Conservation (phyloP, 2,113 vertebrate genomes). For the Piaya cayana region DNA sequence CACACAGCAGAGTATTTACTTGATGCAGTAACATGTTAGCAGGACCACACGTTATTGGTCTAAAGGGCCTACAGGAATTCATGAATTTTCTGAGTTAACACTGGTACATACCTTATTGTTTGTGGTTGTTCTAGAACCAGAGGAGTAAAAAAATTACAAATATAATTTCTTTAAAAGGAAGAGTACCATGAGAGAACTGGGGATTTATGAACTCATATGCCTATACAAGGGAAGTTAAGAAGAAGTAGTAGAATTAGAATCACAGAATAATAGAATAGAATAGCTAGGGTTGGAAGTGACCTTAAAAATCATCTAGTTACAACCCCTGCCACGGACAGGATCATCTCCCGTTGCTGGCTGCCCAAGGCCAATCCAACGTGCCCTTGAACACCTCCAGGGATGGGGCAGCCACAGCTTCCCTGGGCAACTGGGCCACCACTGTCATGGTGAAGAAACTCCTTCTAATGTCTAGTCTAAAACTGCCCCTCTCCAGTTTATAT, state of each 20-base stretch:
- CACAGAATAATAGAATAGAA: too few species aligned
- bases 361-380: too few species aligned
- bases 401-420: too few species aligned
- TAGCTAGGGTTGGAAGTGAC: too few species aligned
- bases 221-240: not conserved
- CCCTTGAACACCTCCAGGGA: too few species aligned
- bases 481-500: too few species aligned
- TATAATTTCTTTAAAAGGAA: not conserved
- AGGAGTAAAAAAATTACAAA: not conserved
- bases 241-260: not conserved
- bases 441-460: too few species aligned
- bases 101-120: not conserved
- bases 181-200: not conserved
- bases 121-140: not conserved
- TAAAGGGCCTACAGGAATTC: not conserved
- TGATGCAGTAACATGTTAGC: not conserved
- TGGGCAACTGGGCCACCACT: too few species aligned
- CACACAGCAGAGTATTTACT: not conserved
- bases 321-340: too few species aligned
- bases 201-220: not conserved
- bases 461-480: too few species aligned
- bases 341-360: too few species aligned
- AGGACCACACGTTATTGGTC: not conserved
- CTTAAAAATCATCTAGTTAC: too few species aligned
- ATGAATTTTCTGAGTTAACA: not conserved